Conservation (phyloP, 2,797 vertebrate genomes). For the Zenarchopterus dispar region DNA sequence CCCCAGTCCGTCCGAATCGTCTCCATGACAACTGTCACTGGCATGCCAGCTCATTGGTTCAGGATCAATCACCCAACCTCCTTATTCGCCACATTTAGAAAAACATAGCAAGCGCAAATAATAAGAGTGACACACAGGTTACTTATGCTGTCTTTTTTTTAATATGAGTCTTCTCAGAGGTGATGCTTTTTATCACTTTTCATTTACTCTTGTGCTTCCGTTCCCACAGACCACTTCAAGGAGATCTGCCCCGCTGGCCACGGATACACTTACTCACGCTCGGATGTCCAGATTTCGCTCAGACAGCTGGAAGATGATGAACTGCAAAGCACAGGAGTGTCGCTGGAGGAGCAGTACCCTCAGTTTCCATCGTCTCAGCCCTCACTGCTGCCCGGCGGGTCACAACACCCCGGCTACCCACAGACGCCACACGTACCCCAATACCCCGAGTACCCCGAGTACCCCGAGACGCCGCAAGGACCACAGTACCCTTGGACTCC, state of each 20-base stretch:
- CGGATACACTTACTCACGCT: slow-evolving; percentile 84
- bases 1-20: slow-evolving; percentile 41
- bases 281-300: slow-evolving; percentile 84
- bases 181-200: slow-evolving; percentile 43
- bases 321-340: slow-evolving; percentile 73
- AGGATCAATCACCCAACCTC: no score
- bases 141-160: slow-evolving; percentile 25
- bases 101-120: slow-evolving; percentile 44
- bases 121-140: slow-evolving; percentile 50
- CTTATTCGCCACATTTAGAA: slow-evolving; percentile 7
- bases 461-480: slow-evolving; percentile 51
- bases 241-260: slow-evolving; percentile 87
- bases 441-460: slow-evolving; percentile 47
- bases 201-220: slow-evolving; percentile 43
- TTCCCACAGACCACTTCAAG: slow-evolving; percentile 81
- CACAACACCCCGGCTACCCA: slow-evolving; percentile 44
- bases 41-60: slow-evolving; percentile 23
- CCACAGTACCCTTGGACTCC: slow-evolving; percentile 53
- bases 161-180: background rate
- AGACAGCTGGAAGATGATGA: slow-evolving; percentile 89
- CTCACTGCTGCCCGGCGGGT: slow-evolving; percentile 29
- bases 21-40: slow-evolving; percentile 57
- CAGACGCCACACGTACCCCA: slow-evolving; percentile 54
- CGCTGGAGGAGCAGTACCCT: slow-evolving; percentile 66
- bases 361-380: slow-evolving; percentile 67